Base-by-base conservation (phyloP, 2,797 vertebrate species). In the Champsocephalus esox region DNA sequence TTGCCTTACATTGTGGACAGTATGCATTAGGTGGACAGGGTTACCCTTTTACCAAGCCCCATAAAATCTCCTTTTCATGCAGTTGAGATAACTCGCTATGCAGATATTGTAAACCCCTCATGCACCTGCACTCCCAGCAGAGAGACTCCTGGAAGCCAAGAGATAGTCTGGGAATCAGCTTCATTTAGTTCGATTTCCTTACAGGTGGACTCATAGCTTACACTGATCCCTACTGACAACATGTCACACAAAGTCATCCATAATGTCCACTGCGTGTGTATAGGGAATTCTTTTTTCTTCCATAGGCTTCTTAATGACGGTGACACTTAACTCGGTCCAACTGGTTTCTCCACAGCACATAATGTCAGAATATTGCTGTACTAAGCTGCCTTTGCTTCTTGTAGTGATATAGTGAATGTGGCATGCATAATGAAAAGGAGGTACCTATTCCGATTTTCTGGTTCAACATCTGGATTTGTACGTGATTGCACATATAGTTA, bases 231-330 rank as follows among this genome's bases (percentile, higher is more conserved):
- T 9, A 49, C 46, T 70, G 80, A 77, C 76, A 70, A n/a, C 62
- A 28, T 46, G 44, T 82, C 46, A 65, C 21, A 61, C 61, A 57
- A 72, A 72, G 51, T 64, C 34, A 77, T 74, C 72, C 56, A 64
- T 72, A 76, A 70, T 44, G n/a, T 73, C 77, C 57, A 62, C 50
- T 45, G 50, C 73, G 54, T 66, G 75, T 66, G 75, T 60, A 38
- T 45, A 21, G 59, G 62, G 32, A 77, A 58, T 81, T 80, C 0
- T 70, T 70, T 75, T 48, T 66, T n/a, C 81, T 74, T 68, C 71
- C 24, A 55, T 1, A 10, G 41, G 52, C 60, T 66, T 63, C 62
- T 43, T 2, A 57, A 34, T 67, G 55, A 73, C 32, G 56, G 41
- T 11, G 19, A 72, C 51, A 83, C 19, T 45, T 52, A 52, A 46